Conservation (phyloP, 2,888 invertebrate genomes). For the Patella ulyssiponensis region DNA sequence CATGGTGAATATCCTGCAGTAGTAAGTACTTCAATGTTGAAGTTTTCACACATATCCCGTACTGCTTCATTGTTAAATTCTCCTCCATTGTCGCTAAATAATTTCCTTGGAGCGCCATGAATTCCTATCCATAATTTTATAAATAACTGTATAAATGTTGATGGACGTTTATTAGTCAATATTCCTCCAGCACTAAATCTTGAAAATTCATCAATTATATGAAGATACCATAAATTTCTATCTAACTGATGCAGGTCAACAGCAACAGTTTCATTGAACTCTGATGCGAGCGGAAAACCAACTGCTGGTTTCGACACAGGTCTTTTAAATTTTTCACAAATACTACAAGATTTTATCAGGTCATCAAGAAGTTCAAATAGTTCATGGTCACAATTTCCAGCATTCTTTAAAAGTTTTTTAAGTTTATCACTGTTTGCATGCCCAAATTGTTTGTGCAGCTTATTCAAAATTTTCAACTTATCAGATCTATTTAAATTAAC, state of each 20-base stretch:
- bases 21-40: conserved; percentile 26
- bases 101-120: conserved; percentile 27
- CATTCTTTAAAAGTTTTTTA: neutral
- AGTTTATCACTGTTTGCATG: neutral
- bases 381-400: conserved; percentile 17
- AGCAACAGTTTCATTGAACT: conserved; percentile 29
- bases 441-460: conserved; percentile 10
- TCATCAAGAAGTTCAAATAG: conserved; percentile 4
- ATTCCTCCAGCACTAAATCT: conserved; percentile 31
- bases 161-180: conserved; percentile 19
- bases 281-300: conserved; percentile 18
- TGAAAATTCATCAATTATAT: conserved; percentile 32
- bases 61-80: conserved; percentile 28
- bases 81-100: conserved; percentile 32
- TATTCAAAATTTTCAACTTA: neutral
- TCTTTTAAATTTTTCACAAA: neutral
- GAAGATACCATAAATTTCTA: conserved; percentile 26
- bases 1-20: conserved; percentile 23
- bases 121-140: conserved; percentile 26
- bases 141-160: conserved; percentile 28
- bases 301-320: conserved; percentile 27
- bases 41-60: conserved; percentile 33
- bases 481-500: conserved; percentile 10
- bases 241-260: conserved; percentile 29
- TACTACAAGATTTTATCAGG: neutral